Conservation (phyloP, 37 sponge, comb jelly and placozoan genomes). For the Cladorhizidae sp. region DNA sequence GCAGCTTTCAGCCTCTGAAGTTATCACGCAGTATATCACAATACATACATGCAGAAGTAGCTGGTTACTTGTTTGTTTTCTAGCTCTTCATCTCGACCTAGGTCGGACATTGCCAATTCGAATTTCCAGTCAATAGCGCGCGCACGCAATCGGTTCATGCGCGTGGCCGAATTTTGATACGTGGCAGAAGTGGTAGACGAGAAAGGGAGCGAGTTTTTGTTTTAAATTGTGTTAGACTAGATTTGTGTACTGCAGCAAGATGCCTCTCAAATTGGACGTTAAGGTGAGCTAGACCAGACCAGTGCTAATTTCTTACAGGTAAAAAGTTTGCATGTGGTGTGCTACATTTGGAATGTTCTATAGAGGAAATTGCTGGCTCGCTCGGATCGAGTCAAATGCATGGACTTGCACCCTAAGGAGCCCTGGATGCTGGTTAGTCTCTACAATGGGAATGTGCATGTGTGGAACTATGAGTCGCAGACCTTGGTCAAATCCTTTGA, state of each 20-base stretch:
- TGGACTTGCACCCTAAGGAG: slow-evolving; percentile 96
- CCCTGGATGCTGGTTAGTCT: slow-evolving; percentile 96
- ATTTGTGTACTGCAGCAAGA: slow-evolving; percentile 21
- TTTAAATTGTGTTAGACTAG: no score
- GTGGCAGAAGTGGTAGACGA: no score
- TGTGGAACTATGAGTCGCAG: slow-evolving; percentile 97
- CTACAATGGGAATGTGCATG: slow-evolving; percentile 97
- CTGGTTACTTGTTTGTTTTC: slow-evolving; percentile 23
- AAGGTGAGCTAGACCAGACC: slow-evolving; percentile 56
- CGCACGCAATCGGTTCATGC: no score
- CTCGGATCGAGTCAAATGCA: slow-evolving; percentile 96
- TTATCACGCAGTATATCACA: background rate
- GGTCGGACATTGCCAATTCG: background rate
- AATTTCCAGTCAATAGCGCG: slow-evolving; percentile 3
- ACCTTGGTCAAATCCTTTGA: slow-evolving; percentile 91
- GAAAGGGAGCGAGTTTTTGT: no score
- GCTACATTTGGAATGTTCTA: slow-evolving; percentile 28
- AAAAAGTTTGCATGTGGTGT: background rate
- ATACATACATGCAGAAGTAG: background rate
- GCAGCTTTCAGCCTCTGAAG: slow-evolving; percentile 82
- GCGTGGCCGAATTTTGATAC: background rate
- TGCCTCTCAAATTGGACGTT: slow-evolving; percentile 89
- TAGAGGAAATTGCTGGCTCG: slow-evolving; percentile 91
- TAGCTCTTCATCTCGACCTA: slow-evolving; percentile 12
- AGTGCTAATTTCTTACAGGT: background rate